Base-by-base conservation (phyloP, 2,113 vertebrate genomes). In the Addax nasomaculatus region DNA sequence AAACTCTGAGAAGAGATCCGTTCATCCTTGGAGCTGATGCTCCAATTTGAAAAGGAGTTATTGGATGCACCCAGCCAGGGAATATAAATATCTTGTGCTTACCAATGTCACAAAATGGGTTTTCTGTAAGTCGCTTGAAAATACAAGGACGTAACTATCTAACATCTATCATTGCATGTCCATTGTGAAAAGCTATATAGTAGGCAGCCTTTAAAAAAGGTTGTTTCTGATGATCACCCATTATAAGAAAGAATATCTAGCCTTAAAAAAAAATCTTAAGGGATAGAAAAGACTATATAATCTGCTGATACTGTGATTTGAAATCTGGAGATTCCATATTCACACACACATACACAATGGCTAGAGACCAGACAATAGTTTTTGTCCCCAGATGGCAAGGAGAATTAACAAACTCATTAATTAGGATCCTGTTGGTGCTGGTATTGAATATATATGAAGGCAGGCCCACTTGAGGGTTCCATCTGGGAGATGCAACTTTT, bases 391-490 rank as follows among this genome's bases (percentile, higher is more conserved):
- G 96, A 93, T 96, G 97, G 95, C 85, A 94, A 96, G 95, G 89
- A 95, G 70, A 96, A 94, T 92, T 39, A 98, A 97, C 95, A 87
- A 79, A 80, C 83, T 97, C 95, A 98, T 97, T 96, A 97, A 98
- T 95, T 96, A 97, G 97, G 81, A 95, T 91, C 93, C 89, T 2
- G 29, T 85, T 94, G 94, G 81, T 92, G 79, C 85, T 92, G 47
- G 91, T 89, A 93, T 80, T 95, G 97, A 97, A 90, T 92, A 17
- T 84, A 78, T 92, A 91, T 94, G 95, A 87, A 95, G 80, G 60
- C 64, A 62, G 60, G 67, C 85, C 90, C 83, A 47, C 95, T 91
- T 5, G 30, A 92, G 90, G 89, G 57, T 58, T 96, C 85, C 94
- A 98, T 89, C 93, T 97, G 97, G 87, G 93, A 96, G 91, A 96